Percentiles rank a stretch among this genome's conserved stretches.
Evolutionary conservation across 2,797 vertebrate species (phyloP).

Genomic region (Muscicapa striata): DNA sequence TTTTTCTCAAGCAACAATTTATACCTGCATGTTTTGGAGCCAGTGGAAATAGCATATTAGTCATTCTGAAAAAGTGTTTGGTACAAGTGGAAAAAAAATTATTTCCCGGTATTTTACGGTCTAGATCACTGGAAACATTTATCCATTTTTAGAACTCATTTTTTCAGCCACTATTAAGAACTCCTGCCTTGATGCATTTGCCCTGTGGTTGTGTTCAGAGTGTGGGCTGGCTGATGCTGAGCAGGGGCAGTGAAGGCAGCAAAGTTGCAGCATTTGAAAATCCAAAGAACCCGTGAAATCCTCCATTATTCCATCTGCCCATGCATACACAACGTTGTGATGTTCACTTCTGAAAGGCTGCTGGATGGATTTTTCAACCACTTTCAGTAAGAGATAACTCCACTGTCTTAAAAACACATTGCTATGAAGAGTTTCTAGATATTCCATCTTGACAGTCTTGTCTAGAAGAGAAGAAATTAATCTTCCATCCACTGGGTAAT

Average conservation of each 20-base stretch:
- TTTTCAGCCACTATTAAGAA: not conserved
- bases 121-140: not conserved
- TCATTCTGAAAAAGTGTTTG: not conserved
- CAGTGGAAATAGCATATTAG: not conserved
- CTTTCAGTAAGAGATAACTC: not conserved
- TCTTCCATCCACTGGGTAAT: not conserved
- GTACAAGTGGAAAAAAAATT: not conserved
- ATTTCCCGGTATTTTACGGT: not conserved
- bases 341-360: not conserved
- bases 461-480: not conserved
- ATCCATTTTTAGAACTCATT: not conserved
- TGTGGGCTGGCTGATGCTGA: not conserved
- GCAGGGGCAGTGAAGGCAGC: not conserved
- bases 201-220: not conserved
- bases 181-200: not conserved
- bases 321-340: not conserved
- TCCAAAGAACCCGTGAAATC: not conserved
- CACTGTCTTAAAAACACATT: not conserved
- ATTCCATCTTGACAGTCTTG: not conserved
- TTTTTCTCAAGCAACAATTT: not conserved
- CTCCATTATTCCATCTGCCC: not conserved
- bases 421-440: not conserved
- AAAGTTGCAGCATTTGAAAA: not conserved
- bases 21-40: not conserved
- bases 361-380: not conserved